Base-by-base conservation (phyloP, 2,113 vertebrate genomes). In the Brienomyrus brachyistius region DNA sequence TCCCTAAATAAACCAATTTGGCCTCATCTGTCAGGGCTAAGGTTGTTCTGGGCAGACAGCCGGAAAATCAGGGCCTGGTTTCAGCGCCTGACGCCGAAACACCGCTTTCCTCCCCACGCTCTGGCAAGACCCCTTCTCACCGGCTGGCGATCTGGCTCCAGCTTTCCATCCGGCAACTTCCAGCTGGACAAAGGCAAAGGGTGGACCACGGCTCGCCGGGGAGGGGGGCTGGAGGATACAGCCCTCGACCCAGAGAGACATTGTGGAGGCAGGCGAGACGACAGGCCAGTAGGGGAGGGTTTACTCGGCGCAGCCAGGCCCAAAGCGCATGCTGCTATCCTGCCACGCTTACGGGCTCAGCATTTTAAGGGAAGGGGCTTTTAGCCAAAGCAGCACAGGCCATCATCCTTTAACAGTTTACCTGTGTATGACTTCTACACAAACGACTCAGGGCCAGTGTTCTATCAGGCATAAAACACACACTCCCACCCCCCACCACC, bases 1-100 rank as follows among this genome's bases (percentile, higher is more conserved):
- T 87, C 51, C 85, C 85, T 87, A n/a, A 35, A 19, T 87, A 87
- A 87, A 52, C 23, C 51, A 87, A 87, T 87, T 87, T 31, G 48
- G 50, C 51, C 51, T 87, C 51, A 56, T 52, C 85, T 19, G 85
- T 54, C 85, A 87, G 85, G 15, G n/a, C 45, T 51, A 9, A 86
- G 47, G 48, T 52, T 35, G 85, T n/a, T 15, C 48, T 86, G 13
- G n/a, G 51, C 85, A 87, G n/a, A 56, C 8, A 40, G 85, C n/a
- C 6, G 23, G 85, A 54, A 87, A 31, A 23, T 84, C 11, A 40
- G n/a, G n/a, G 51, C 43, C 5, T 9, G 83, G 27, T 6, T 77
- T 31, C 15, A 77, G 70, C 15, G 31, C 70, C 43, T 11, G 21
- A 15, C 1, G 35, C 43, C 17, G 80, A 83, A 48, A 45, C 10